A percentile compares a stretch with the other conserved stretches of the same genome.
Evolutionary conservation across 2,113 vertebrate genomes (phyloP).

Genomic region (Neodontobutis hainanensis): DNA sequence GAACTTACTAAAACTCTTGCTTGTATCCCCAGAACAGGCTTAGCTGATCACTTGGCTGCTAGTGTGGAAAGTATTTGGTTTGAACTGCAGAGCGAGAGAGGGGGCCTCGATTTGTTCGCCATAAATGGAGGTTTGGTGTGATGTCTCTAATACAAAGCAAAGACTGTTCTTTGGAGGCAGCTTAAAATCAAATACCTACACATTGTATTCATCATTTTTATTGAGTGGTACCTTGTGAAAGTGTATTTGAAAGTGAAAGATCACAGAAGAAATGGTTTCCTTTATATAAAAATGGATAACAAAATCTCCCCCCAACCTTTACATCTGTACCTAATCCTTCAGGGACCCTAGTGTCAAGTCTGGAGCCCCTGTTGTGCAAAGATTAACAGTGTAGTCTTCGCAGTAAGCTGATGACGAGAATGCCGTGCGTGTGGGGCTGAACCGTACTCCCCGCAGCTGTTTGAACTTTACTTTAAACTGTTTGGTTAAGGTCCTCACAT

Average conservation of each 20-base stretch:
- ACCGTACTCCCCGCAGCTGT: too few species aligned
- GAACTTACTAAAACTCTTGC: neutral
- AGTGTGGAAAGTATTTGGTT: slow-evolving; percentile 70
- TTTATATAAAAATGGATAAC: too few species aligned
- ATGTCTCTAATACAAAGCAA: slow-evolving; percentile 28
- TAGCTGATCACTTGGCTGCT: slow-evolving; percentile 55
- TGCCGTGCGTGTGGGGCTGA: too few species aligned
- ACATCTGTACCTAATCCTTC: too few species aligned
- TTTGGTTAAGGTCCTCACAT: too few species aligned
- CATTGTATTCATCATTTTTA: neutral
- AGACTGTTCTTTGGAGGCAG: slow-evolving; percentile 10
- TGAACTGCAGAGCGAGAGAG: slow-evolving; percentile 14
- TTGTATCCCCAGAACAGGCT: slow-evolving; percentile 21
- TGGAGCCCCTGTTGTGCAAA: too few species aligned
- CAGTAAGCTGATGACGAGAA: too few species aligned
- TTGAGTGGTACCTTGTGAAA: neutral
- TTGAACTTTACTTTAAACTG: too few species aligned
- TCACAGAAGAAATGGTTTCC: too few species aligned
- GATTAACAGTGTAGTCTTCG: too few species aligned
- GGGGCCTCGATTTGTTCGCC: slow-evolving; percentile 41
- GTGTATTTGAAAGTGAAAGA: neutral
- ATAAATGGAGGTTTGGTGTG: slow-evolving; percentile 53
- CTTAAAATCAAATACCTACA: neutral
- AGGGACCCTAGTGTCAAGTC: too few species aligned
- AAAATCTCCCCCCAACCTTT: too few species aligned